Evolutionary conservation across 2,888 invertebrate species (phyloP), one percentile per base, ranked within the genome.

Genomic region (Adineta ricciae): DNA sequence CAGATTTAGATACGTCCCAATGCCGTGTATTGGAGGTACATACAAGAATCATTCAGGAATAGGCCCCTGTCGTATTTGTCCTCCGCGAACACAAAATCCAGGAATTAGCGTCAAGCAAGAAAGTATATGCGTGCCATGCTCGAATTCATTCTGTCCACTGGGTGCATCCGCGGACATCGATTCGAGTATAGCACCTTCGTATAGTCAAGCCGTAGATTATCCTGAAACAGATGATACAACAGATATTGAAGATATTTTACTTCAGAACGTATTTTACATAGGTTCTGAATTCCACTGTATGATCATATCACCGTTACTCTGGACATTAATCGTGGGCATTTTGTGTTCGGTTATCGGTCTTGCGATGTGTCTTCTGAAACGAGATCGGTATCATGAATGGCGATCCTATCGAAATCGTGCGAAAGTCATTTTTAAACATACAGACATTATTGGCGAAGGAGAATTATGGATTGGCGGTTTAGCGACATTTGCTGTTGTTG

Each of bases 91-190:
- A 16, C 27, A 19, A 72, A 27, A 72, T 72, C 21, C 54, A 24
- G 54, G 54, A 1, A n/a, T 0, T 24, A 0, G 1, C 1, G 24
- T 7, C 4, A 4, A 4, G 5, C 16, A 2, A 19, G 19, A 8
- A 2, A 32, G 14, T 72, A 0, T 16, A 9, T 72, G 72, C 36
- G 16, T 72, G 7, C 14, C 32, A 19, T 72, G 72, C 19, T 32
- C 36, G 2, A 1, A 14, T 4, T 16, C 72, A 11, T 72, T 36
- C 19, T 72, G 72, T 72, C 36, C 72, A 36, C 11, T 27, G 0
- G 72, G 16, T 1, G 11, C 72, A 7, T 16, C 36, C 5, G 7
- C 5, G 3, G 72, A 72, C 1, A 36, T 72, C 14, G 72, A 72
- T 36, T n/a, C 4, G 4, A 11, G 4, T 14, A 72, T 16, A 0